Base-by-base conservation (phyloP, 2,888 invertebrate species). In the Rhingia rostrata region DNA sequence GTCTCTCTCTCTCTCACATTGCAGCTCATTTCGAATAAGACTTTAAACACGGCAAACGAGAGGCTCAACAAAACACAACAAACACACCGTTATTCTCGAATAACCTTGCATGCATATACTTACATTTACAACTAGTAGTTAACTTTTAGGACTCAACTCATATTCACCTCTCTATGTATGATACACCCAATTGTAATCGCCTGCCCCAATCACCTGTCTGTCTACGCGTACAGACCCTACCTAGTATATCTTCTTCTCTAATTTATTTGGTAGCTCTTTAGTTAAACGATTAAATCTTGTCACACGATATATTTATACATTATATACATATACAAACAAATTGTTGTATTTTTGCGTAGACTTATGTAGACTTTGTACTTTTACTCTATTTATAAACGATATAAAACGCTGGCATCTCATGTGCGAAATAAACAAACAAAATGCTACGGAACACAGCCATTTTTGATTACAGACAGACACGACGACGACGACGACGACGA, bases 1-100 rank as follows among this genome's bases (percentile, higher is more conserved):
- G 14, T 30, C 22, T 45, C 30, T 30, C 22, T 2, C 54, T 9
- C 10, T 63, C 53, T 79, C 9, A 74, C 12, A 3, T 82, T 87
- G n/a, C 84, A 88, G 88, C 83, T 88, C 88, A 4, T 88, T 88
- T 75, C 87, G 88, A 58, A 88, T 88, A 87, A 87, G 88, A 87
- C 87, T 88, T 74, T 88, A 88, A 84, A 39, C 32, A 49, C n/a
- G 33, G 14, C 56, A 43, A 14, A 6, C 41, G 32, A 63, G 61
- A 79, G 61, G 69, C 75, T 61, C 58, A 22, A 51, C 30, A 7
- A 14, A 47, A 30, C 35, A 41, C 22, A 22, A 22, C 22, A 22
- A 22, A 22, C 22, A 64, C 49, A 60, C 56, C 32, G 75, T 56
- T 69, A 56, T 67, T 37, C 66, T 53, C 67, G 60, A 67, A 69